These are phyloP conservation scores for Zosterops borbonicus DNA, from an alignment of 2,113 vertebrate genomes.

Conservation along the genomic window DNA sequence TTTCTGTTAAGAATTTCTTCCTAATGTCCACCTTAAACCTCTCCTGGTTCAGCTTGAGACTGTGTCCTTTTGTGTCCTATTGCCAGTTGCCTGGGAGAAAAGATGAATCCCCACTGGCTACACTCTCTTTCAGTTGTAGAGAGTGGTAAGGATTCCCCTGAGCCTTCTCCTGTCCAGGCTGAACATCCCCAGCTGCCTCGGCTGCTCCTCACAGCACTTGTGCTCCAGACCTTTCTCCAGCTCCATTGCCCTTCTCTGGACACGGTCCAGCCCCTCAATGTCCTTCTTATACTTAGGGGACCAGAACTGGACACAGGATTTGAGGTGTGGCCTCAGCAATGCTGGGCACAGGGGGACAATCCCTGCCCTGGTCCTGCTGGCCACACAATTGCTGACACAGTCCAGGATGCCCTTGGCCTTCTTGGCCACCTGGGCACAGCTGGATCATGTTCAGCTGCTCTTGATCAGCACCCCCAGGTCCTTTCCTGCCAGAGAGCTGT, in stretches of 20 bases:
- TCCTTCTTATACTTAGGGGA: neutral
- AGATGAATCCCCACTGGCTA: neutral
- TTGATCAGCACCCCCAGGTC: fast-evolving
- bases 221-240: neutral
- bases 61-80: neutral
- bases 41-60: neutral
- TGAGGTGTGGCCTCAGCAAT: neutral
- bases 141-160: neutral
- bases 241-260: neutral
- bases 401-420: neutral
- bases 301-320: neutral
- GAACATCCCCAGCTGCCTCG: neutral
- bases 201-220: neutral
- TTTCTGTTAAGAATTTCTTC: neutral
- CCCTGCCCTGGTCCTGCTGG: neutral
- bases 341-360: no score
- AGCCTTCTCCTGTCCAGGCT: neutral
- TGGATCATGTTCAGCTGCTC: neutral
- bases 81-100: neutral
- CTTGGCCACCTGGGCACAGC: neutral
- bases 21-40: neutral
- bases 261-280: neutral
- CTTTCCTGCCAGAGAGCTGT: neutral
- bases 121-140: neutral
- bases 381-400: neutral